Evolutionary conservation across 2,113 vertebrate genomes (phyloP).

Genomic region (Tachysurus vachellii): DNA sequence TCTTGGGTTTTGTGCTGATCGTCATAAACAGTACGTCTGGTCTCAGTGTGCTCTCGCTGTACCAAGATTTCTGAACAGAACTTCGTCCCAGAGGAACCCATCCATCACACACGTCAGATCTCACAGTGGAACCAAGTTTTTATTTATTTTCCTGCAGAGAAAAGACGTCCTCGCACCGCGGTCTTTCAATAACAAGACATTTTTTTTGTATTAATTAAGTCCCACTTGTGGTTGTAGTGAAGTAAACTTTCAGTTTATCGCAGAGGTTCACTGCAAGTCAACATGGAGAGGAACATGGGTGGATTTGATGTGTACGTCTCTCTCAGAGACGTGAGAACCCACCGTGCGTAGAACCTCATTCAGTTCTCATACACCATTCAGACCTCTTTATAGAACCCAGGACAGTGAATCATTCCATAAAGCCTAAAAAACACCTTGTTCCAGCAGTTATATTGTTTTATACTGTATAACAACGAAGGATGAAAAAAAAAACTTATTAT

Average conservation of each 20-base stretch:
- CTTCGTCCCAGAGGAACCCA: neutral
- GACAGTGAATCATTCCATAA: neutral
- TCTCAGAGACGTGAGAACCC: neutral
- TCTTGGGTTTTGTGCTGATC: neutral
- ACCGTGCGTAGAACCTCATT: neutral
- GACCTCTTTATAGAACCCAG: neutral
- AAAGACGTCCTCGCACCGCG: neutral
- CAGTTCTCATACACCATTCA: neutral
- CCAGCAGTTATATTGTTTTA: no score
- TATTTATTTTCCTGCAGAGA: neutral
- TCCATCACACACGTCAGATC: neutral
- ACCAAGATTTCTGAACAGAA: neutral
- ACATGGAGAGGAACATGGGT: neutral
- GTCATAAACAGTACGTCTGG: neutral
- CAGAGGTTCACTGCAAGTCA: neutral
- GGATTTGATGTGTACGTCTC: neutral
- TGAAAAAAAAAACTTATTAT: no score
- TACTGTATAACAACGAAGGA: no score
- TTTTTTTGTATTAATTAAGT: neutral
- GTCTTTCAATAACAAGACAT: neutral
- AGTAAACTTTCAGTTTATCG: neutral
- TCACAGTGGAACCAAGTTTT: neutral
- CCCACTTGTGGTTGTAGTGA: neutral
- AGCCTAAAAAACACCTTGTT: no score
- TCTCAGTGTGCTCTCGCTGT: neutral